Percentiles rank a stretch among this genome's conserved stretches.
Conservation (phyloP, 2,113 vertebrate species). For the Thinocorus orbignyianus region DNA sequence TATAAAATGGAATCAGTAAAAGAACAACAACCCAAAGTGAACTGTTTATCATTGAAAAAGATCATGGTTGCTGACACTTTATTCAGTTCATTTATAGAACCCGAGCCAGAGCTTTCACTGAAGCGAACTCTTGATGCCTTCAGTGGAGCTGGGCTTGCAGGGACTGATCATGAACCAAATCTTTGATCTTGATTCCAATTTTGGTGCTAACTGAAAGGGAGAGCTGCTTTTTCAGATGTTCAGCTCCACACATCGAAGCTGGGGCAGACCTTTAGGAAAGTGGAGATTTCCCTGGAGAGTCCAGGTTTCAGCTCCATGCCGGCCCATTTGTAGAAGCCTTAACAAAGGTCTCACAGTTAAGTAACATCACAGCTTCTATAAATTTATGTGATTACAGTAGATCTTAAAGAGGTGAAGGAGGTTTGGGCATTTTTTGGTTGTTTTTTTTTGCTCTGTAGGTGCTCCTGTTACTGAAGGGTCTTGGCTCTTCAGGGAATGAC, state of each 20-base stretch:
- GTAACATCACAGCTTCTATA: background rate
- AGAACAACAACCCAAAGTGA: background rate
- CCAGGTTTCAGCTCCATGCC: background rate
- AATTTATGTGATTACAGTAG: background rate
- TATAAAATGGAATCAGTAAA: background rate
- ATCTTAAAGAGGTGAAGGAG: background rate
- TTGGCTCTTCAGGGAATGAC: background rate
- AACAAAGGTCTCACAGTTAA: background rate
- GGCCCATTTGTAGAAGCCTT: background rate
- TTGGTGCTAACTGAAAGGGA: background rate
- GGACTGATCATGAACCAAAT: background rate
- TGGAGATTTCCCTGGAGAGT: background rate
- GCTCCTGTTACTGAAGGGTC: background rate
- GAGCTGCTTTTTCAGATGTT: background rate
- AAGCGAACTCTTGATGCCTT: background rate
- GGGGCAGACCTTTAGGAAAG: background rate
- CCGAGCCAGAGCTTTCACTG: background rate
- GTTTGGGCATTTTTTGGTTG: accelerated
- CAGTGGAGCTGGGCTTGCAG: background rate
- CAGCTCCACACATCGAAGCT: background rate
- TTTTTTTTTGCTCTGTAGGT: background rate
- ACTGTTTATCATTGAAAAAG: background rate
- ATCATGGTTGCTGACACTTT: background rate
- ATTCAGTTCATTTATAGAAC: background rate
- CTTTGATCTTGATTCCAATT: background rate